Evolutionary conservation across 2,888 invertebrate species (phyloP).

Genomic region (Sarcophaga subvicina): DNA sequence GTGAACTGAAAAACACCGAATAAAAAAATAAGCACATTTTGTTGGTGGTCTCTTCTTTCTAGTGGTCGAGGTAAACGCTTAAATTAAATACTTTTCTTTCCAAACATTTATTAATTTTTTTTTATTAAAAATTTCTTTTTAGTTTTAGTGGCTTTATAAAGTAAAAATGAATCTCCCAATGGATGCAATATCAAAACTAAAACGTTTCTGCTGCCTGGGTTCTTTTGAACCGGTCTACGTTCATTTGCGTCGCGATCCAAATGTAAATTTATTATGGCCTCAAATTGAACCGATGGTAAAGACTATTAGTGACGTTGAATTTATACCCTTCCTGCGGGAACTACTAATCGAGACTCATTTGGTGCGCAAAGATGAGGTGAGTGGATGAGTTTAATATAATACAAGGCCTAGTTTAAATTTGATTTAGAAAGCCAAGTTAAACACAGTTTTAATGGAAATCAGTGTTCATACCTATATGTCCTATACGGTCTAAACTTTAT

Average conservation of each 20-base stretch:
- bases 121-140: conserved; percentile 1
- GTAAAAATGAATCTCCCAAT: conserved; percentile 32
- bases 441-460: too few species aligned
- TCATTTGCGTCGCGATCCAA: conserved; percentile 61
- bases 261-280: conserved; percentile 66
- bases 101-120: background rate
- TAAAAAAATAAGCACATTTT: conserved; percentile 37
- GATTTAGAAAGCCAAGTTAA: too few species aligned
- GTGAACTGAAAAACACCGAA: background rate
- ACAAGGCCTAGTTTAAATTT: too few species aligned
- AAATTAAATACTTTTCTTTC: background rate
- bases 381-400: conserved; percentile 9
- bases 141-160: background rate
- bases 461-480: too few species aligned
- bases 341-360: conserved; percentile 68
- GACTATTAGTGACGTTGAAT: conserved; percentile 67
- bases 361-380: conserved; percentile 78
- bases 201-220: conserved; percentile 77
- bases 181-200: conserved; percentile 70
- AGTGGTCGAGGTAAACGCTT: background rate
- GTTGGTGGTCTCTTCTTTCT: conserved; percentile 1
- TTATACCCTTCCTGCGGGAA: conserved; percentile 71
- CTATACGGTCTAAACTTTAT: too few species aligned
- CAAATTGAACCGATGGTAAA: conserved; percentile 69
- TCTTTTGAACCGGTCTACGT: conserved; percentile 74